Evolutionary conservation across 2,888 invertebrate species (phyloP).

Genomic region (Congeria kusceri): DNA sequence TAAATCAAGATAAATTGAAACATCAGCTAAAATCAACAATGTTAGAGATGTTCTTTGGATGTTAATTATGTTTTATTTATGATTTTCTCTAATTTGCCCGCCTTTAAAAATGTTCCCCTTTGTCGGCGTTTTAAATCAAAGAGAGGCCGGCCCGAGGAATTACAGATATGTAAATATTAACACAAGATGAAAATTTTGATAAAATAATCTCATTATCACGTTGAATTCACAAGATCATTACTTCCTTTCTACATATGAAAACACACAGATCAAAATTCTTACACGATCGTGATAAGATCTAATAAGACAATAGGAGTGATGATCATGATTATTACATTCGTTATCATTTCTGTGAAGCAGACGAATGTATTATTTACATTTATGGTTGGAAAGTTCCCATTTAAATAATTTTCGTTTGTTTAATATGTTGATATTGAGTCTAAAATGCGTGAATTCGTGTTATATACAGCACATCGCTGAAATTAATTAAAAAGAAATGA

Average conservation of each 20-base stretch:
- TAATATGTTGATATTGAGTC: too few species aligned
- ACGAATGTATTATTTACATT: too few species aligned
- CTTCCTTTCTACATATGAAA: constrained; percentile 22
- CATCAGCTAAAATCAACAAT: neutral
- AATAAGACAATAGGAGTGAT: too few species aligned
- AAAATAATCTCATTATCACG: constrained; percentile 37
- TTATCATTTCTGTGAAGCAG: too few species aligned
- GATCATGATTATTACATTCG: too few species aligned
- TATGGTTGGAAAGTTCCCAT: too few species aligned
- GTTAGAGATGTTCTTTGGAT: neutral
- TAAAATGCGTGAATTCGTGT: too few species aligned
- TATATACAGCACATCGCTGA: too few species aligned
- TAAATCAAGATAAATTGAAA: too few species aligned
- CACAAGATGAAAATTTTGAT: constrained; percentile 27
- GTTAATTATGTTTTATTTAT: constrained; percentile 34
- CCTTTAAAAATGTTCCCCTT: constrained; percentile 35
- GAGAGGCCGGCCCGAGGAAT: constrained; percentile 1
- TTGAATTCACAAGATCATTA: constrained; percentile 21
- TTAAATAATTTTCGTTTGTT: too few species aligned
- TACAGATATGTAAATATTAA: neutral
- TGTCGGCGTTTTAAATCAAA: constrained; percentile 39
- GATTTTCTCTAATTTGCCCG: constrained; percentile 33
- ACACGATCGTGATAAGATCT: neutral
- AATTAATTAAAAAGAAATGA: too few species aligned
- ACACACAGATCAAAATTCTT: neutral